Base-by-base conservation (phyloP, 2,797 vertebrate species). In the Liparis tanakae region DNA sequence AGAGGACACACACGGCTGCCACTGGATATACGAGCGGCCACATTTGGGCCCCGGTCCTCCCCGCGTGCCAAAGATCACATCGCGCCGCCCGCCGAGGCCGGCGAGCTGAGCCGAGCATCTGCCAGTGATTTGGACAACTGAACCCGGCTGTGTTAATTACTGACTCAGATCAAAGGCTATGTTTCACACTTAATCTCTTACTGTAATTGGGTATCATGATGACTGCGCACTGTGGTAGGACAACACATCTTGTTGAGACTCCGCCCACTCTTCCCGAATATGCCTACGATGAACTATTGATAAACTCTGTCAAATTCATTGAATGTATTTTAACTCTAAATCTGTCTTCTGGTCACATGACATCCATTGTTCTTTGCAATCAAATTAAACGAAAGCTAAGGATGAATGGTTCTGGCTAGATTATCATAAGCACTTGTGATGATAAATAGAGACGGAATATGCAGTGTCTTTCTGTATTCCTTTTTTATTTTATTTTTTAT, bases 101-200 rank as follows among this genome's bases (percentile, higher is more conserved):
- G 48, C 55, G 68, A 87, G 91, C 90, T 91, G 85, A 90, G 81
- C 79, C 14, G 79, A 90, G 87, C 90, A 92, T 92, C 91, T 92
- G 90, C 88, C 90, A 82, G 86, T 81, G 86, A 92, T 93, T 91
- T 92, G 78, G 88, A 86, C 87, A 88, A 86, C 85, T 90, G 91
- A 91, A 90, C 84, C 80, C 53, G 80, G 66, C 90, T 88, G 83
- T 85, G 81, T 90, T 90, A 91, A 92, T 93, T 90, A 90, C 83
- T 85, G 78, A 89, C 75, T 90, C 82, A 86, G 74, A 92, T 91
- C 89, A 91, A 91, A 92, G 84, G 86, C 87, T 86, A 77, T 81
- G 83, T 80, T 88, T 86, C 75, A 66, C 86, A 86, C 69, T 77
- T 80, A 83, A 89, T 88, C 82, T 87, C 65, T 46, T 6, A 66